These are phyloP conservation scores for Oegoconia quadripuncta DNA, from an alignment of 2,888 invertebrate genomes.

Conservation along the genomic window DNA sequence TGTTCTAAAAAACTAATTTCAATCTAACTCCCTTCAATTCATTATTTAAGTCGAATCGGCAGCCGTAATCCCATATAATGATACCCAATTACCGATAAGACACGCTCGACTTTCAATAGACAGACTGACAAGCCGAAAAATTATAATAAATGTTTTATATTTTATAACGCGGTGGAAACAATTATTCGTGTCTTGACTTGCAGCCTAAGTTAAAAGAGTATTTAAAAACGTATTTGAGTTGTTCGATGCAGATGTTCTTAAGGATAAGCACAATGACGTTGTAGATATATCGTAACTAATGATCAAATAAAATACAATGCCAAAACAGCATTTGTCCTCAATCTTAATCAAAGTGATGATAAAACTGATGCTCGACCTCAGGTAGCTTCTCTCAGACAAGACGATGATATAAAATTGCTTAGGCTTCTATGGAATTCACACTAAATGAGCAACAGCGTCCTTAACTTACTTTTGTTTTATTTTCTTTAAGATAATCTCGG, in stretches of 20 bases:
- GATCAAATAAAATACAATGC: too few species aligned
- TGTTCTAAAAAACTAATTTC: conserved; percentile 38
- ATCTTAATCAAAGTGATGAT: too few species aligned
- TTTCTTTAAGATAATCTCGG: too few species aligned
- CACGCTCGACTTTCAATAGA: conserved; percentile 74
- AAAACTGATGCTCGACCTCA: too few species aligned
- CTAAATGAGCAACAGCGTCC: too few species aligned
- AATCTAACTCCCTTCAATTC: conserved; percentile 27
- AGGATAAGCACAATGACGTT: neutral
- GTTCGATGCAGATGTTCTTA: too few species aligned
- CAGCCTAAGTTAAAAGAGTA: conserved; percentile 21
- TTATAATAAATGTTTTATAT: conserved; percentile 71
- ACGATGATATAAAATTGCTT: too few species aligned
- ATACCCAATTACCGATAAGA: conserved; percentile 73
- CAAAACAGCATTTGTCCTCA: too few species aligned
- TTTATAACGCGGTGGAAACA: conserved; percentile 62
- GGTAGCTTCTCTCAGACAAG: too few species aligned
- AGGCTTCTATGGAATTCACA: too few species aligned
- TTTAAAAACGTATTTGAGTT: conserved; percentile 19
- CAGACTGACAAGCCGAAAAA: conserved; percentile 70
- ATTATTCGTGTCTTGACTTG: conserved; percentile 39
- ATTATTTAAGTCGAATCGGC: conserved; percentile 36
- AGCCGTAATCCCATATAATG: conserved; percentile 49
- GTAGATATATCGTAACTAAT: too few species aligned
- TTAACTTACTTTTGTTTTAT: too few species aligned